Evolutionary conservation across 2,888 invertebrate species (phyloP), one percentile per base, ranked within the genome.

Genomic region (Coleophora deauratella): DNA sequence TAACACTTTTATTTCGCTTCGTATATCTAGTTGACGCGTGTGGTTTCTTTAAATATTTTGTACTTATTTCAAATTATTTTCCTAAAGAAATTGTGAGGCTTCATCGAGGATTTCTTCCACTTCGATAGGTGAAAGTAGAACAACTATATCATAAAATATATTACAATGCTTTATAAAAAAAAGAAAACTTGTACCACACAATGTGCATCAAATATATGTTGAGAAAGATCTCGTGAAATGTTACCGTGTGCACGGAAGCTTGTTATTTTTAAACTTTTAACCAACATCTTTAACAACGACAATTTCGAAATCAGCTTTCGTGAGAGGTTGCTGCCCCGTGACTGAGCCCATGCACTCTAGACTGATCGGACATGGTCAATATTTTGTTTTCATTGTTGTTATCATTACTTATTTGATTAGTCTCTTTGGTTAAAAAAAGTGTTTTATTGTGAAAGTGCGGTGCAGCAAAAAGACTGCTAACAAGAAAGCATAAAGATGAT

Each of bases 241-340:
- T 38, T 38, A 43, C 47, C 41, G 41, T 60, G 60, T 61, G 59
- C 59, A 40, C 37, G 38, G 38, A 35, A 44, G 45, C 49, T 44
- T 47, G 54, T 62, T 75, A 70, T 77, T 73, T 76, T 71, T 67
- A 66, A 66, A 63, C 58, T 53, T 57, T 66, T 69, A 61, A 61
- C 62, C 54, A 54, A 54, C 40, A 27, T 36, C 21, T 43, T 64
- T 63, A 65, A 64, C 72, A 64, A 56, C 60, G 70, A 71, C 77
- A 77, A 21, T 80, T 84, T 72, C 71, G 66, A 67, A 69, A 73
- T 61, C 61, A 64, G 61, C 59, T 55, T 62, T 61, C 58, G 71
- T 68, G 52, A 59, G 62, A 70, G 69, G 65, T 57, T 55, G 49
- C 47, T 49, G 49, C 51, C 49, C 48, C 46, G 41, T 48, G 47